These are phyloP conservation scores for Myiotriccus ornatus DNA, from an alignment of 2,797 vertebrate genomes.

Conservation along the genomic window DNA sequence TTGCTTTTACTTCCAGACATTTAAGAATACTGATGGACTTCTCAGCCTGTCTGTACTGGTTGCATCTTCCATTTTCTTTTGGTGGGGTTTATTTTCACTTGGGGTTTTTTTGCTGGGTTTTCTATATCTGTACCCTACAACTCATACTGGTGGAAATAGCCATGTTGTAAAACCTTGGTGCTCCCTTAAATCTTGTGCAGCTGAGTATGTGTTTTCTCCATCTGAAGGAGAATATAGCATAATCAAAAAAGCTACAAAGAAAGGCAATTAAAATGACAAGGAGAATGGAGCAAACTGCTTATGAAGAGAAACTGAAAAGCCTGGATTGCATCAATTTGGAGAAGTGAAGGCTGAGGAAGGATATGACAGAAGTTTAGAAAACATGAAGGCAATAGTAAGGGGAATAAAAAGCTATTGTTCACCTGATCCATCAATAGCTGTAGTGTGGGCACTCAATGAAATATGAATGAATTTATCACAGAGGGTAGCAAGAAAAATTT, in stretches of 20 bases:
- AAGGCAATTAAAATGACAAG: neutral
- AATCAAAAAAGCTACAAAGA: neutral
- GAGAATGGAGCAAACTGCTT: neutral
- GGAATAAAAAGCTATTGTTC: neutral
- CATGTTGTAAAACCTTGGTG: neutral
- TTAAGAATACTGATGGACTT: neutral
- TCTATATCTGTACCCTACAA: neutral
- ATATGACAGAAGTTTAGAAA: neutral
- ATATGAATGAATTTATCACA: neutral
- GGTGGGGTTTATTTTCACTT: neutral
- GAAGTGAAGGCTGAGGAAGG: neutral
- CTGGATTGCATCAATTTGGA: rapidly evolving
- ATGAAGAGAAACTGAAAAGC: neutral
- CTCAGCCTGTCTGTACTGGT: neutral
- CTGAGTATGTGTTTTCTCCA: neutral
- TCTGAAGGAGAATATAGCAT: neutral
- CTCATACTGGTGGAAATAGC: neutral
- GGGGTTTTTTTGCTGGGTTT: neutral
- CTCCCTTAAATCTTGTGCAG: neutral
- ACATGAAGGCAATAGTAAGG: neutral
- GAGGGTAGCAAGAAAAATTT: neutral
- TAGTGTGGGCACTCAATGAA: neutral
- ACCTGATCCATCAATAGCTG: neutral
- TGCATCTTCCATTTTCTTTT: neutral
- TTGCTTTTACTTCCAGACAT: neutral